Conservation (phyloP, 2,888 invertebrate species). For the Amorpha juglandis region DNA sequence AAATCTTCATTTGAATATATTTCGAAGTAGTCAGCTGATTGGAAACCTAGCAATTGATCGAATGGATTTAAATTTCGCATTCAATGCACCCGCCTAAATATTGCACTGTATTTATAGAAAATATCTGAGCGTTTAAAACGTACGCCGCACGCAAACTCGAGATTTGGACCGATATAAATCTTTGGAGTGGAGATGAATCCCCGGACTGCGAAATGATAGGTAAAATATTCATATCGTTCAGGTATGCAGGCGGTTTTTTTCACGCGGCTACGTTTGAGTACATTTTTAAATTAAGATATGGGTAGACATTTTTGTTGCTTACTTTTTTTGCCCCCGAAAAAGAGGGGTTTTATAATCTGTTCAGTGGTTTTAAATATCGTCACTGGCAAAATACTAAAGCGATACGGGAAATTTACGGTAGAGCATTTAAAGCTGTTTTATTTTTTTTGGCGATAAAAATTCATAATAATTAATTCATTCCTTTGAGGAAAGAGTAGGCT, state of each 20-base stretch:
- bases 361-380: no score
- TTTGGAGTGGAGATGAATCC: conserved; percentile 78
- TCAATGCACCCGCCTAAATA: conserved; percentile 53
- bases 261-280: not conserved
- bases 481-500: no score
- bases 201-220: conserved; percentile 77
- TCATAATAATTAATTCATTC: no score
- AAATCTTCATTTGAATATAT: conserved; percentile 8
- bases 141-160: conserved; percentile 64
- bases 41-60: conserved; percentile 31
- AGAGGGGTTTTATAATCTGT: no score
- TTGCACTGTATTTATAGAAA: conserved; percentile 51
- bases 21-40: conserved; percentile 25
- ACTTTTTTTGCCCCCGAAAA: no score
- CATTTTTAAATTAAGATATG: conserved; percentile 8
- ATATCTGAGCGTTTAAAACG: conserved; percentile 62
- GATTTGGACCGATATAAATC: conserved; percentile 78
- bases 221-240: conserved; percentile 77
- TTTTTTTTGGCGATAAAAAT: no score
- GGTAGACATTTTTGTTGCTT: not conserved
- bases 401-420: no score
- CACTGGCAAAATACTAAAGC: no score
- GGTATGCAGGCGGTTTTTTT: conserved; percentile 66
- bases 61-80: conserved; percentile 36
- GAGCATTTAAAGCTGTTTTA: no score